Base-by-base conservation (phyloP, 2,888 invertebrate genomes). In the Ypsolopha scabrella region DNA sequence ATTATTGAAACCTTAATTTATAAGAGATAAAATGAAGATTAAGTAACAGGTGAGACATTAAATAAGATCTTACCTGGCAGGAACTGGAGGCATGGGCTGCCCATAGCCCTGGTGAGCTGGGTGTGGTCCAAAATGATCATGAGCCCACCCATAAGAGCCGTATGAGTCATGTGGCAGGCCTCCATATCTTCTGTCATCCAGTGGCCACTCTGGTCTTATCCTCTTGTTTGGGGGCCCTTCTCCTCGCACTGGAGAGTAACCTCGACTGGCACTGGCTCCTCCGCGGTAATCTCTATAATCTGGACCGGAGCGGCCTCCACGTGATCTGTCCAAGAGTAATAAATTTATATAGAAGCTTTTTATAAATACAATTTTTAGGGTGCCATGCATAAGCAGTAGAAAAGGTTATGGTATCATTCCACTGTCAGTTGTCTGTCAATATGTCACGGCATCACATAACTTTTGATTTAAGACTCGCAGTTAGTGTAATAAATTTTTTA, bases 151-250 rank as follows among this genome's bases (percentile, higher is more conserved):
- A 75, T 89, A 90, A 39, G 89, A 82, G 0, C 87, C 87, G 63
- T 87, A 87, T 0, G 82, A 73, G 56, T 87, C 86, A 70, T 87
- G 87, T 7, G 82, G 82, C 79, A 85, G 80, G 6, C 81, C 86
- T 33, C 87, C 86, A 78, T 83, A 86, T 73, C 85, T 75, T 57
- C 85, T 67, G 8, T 87, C 86, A 55, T 87, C 87, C 45, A 82
- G 67, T 2, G 83, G 91, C 94, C 93, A 93, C 54, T 93, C 93
- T 11, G 87, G 83, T 50, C 95, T 86, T 76, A 94, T 91, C 52
- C 94, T 87, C 67, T 95, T 95, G 60, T 90, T 88, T 0, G 93
- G 92, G 6, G 94, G 94, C 57, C 92, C 89, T 60, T 94, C 93
- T 11, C 91, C 91, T 64, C 94, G 87, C 24, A 92, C 91, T 0